Evolutionary conservation across 2,888 invertebrate species (phyloP).

Genomic region (Dicycla oo): DNA sequence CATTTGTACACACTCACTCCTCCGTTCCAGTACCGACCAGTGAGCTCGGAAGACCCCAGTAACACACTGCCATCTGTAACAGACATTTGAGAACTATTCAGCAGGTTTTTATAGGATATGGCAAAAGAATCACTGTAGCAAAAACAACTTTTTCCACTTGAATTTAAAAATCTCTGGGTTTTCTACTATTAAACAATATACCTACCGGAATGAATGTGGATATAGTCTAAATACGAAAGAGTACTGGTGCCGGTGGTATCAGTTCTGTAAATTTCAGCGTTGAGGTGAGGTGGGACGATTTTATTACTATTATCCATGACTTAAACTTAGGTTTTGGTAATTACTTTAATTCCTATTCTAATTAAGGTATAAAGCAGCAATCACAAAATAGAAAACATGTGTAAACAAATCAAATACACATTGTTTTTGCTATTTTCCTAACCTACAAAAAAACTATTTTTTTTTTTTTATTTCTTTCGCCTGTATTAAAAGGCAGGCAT

Average conservation of each 20-base stretch:
- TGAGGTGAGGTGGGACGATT: slow-evolving; percentile 86
- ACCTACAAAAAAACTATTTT: slow-evolving; percentile 50
- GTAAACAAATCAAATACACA: slow-evolving; percentile 27
- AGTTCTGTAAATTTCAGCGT: slow-evolving; percentile 86
- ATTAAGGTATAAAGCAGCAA: slow-evolving; percentile 16
- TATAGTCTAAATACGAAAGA: slow-evolving; percentile 82
- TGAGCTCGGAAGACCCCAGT: slow-evolving; percentile 86
- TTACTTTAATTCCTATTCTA: slow-evolving; percentile 16
- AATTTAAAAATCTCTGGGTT: background rate
- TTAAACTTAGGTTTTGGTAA: slow-evolving; percentile 26
- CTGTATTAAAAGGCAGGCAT: too few relatives aligned
- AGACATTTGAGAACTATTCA: background rate
- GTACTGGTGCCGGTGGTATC: slow-evolving; percentile 80
- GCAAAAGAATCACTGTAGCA: background rate
- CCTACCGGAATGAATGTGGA: slow-evolving; percentile 80
- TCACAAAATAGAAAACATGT: slow-evolving; percentile 27
- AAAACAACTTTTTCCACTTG: background rate
- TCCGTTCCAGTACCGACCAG: slow-evolving; percentile 88
- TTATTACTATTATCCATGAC: slow-evolving; percentile 80
- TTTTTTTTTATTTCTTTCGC: too few relatives aligned
- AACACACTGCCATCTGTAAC: slow-evolving; percentile 84
- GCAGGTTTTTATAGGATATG: background rate
- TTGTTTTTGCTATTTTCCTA: slow-evolving; percentile 32
- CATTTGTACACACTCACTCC: slow-evolving; percentile 78
- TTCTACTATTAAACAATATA: background rate